phyloP scores from a whole-genome alignment of 2,113 vertebrate genomes.

The Dromaius novaehollandiae region DNA sequence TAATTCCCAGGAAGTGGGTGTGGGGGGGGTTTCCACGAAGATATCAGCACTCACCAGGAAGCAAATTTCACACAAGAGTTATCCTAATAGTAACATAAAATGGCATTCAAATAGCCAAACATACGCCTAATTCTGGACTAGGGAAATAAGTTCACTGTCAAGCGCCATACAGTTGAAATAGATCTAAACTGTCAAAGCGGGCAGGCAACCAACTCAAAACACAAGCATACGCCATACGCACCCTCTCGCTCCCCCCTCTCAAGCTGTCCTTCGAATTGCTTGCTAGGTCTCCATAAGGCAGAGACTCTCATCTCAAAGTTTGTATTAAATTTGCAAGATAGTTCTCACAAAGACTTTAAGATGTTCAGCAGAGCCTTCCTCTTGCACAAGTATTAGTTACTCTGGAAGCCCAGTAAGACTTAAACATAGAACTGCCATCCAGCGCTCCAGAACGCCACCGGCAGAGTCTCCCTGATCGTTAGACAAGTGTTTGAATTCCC shows the following conservation, averaged over 20 bases:
- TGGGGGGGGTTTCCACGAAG: background rate
- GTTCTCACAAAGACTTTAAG: background rate
- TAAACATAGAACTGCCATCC: constrained; percentile 17
- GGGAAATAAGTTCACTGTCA: background rate
- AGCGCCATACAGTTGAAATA: background rate
- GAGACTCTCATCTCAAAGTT: background rate
- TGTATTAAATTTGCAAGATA: background rate
- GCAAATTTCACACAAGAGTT: background rate
- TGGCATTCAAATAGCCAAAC: background rate
- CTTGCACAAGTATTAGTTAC: constrained; percentile 1
- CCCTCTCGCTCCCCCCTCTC: too few species aligned
- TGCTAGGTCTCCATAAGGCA: background rate
- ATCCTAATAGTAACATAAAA: background rate
- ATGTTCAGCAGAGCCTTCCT: background rate
- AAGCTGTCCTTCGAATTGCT: background rate
- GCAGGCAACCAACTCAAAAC: background rate
- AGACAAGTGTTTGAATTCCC: background rate
- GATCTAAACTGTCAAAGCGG: background rate
- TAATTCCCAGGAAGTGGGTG: background rate
- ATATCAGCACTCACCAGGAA: background rate
- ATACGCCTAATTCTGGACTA: background rate
- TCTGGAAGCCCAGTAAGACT: constrained; percentile 41
- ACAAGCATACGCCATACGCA: too few species aligned
- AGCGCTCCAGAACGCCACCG: constrained; percentile 13
- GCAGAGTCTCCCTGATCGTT: background rate